These are phyloP conservation scores for Symphodus melops DNA, from an alignment of 2,113 vertebrate genomes.

Conservation along the genomic window DNA sequence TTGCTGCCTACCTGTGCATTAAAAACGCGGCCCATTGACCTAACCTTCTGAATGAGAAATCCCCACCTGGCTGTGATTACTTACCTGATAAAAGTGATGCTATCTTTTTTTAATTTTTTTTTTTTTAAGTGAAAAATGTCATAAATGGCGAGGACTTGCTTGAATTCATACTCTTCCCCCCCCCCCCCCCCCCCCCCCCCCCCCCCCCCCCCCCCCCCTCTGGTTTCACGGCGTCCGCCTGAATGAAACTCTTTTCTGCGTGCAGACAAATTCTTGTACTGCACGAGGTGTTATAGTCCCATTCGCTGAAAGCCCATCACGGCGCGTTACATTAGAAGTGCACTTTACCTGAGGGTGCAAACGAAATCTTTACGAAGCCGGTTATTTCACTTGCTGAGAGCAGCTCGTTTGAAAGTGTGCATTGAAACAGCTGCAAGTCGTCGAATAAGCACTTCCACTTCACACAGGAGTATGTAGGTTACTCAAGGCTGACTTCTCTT, in stretches of 20 bases:
- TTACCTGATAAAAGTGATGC: slow-evolving; percentile 2
- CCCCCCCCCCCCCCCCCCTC: too few species aligned
- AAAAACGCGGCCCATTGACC: slow-evolving; percentile 62
- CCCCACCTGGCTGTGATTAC: slow-evolving; percentile 19
- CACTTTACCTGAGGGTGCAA: slow-evolving; percentile 36
- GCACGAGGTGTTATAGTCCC: neutral
- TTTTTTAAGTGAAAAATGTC: slow-evolving; percentile 5
- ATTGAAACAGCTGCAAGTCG: slow-evolving; percentile 45
- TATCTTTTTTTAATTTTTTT: too few species aligned
- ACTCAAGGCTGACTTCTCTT: slow-evolving; percentile 42
- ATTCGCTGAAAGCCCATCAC: slow-evolving; percentile 37
- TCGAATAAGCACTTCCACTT: slow-evolving; percentile 37
- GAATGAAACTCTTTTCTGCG: too few species aligned
- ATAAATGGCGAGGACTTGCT: slow-evolving; percentile 1
- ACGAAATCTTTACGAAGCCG: slow-evolving; percentile 40
- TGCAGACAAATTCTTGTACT: too few species aligned
- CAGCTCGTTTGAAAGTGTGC: slow-evolving; percentile 58
- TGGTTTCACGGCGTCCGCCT: neutral
- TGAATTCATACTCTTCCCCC: neutral
- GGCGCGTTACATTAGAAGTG: slow-evolving; percentile 19
- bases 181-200: too few species aligned
- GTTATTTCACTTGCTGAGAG: slow-evolving; percentile 39
- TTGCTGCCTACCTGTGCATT: slow-evolving; percentile 65
- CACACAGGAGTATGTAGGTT: slow-evolving; percentile 43
- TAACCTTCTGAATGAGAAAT: slow-evolving; percentile 8